Conservation (phyloP, 2,797 vertebrate genomes). For the Sphenopsis melanotis region DNA sequence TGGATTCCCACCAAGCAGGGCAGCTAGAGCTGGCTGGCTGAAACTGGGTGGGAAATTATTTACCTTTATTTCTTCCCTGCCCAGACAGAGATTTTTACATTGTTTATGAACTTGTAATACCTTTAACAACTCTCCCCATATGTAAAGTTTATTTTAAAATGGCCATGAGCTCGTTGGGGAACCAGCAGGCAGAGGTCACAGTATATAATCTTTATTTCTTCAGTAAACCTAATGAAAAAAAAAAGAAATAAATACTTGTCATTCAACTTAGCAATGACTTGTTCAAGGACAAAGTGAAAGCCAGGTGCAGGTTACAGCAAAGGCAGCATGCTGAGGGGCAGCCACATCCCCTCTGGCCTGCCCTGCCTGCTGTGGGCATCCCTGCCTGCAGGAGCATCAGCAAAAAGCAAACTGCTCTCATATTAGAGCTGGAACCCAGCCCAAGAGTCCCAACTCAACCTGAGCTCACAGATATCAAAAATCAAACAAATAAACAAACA, state of each 20-base stretch:
- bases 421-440: rapidly evolving
- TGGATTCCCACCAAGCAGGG: neutral
- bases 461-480: neutral
- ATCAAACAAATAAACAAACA: too few species aligned
- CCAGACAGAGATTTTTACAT: neutral
- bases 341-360: neutral
- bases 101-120: neutral
- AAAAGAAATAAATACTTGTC: neutral
- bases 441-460: neutral
- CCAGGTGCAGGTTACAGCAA: neutral
- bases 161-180: neutral
- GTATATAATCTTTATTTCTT: neutral
- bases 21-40: neutral
- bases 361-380: neutral
- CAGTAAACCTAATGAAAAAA: neutral
- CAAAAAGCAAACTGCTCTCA: neutral
- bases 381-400: neutral
- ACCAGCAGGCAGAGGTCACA: neutral
- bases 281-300: neutral
- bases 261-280: neutral
- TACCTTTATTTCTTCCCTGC: neutral
- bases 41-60: neutral
- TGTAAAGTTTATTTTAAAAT: neutral
- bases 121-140: neutral
- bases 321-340: neutral